Conservation (phyloP, 2,888 invertebrate genomes). For the Drosophila melanosoma region DNA sequence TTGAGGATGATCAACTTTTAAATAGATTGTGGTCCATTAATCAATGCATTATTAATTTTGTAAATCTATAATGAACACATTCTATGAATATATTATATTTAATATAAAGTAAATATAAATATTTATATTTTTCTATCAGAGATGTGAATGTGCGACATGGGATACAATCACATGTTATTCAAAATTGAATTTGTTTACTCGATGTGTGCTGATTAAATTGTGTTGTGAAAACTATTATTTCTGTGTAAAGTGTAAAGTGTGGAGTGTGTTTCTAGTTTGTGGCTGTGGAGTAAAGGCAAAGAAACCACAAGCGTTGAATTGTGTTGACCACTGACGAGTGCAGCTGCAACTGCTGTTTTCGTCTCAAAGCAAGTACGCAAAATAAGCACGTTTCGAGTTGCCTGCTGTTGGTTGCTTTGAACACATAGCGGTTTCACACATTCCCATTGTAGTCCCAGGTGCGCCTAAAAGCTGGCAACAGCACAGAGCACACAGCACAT, state of each 20-base stretch:
- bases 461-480: constrained; percentile 58
- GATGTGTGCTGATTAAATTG: constrained; percentile 6
- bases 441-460: constrained; percentile 61
- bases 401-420: constrained; percentile 55
- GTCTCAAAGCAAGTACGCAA: constrained; percentile 22
- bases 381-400: constrained; percentile 64
- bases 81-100: neutral
- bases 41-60: neutral
- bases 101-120: neutral
- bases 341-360: constrained; percentile 26
- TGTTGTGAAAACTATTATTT: neutral
- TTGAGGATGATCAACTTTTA: neutral
- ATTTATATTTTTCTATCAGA: neutral
- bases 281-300: constrained; percentile 42
- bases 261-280: neutral
- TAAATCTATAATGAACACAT: neutral
- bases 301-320: constrained; percentile 60
- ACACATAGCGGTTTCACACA: constrained; percentile 70
- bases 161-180: neutral
- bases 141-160: neutral
- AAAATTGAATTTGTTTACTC: neutral
- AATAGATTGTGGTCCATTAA: neutral
- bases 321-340: constrained; percentile 37
- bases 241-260: neutral
- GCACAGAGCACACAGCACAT: neutral